phyloP scores from a whole-genome alignment of 2,888 invertebrate genomes.

The Acrobeloides nanus region DNA sequence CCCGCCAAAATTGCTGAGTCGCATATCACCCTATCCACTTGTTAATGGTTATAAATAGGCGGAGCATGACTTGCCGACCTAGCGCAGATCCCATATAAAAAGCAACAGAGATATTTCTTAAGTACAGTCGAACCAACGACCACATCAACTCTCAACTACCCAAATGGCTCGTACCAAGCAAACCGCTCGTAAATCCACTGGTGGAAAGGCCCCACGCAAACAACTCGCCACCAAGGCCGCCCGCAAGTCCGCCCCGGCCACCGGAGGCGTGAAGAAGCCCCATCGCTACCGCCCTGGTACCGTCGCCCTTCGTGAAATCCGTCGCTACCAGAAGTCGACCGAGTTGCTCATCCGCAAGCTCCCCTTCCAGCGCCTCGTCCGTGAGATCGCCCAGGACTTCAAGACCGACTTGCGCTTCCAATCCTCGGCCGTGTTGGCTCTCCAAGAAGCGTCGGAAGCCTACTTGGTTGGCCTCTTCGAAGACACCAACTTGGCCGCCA shows the following conservation, averaged over 20 bases:
- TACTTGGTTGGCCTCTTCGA: constrained; percentile 88
- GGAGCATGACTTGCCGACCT: no score
- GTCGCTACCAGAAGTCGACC: constrained; percentile 90
- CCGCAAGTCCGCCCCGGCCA: constrained; percentile 58
- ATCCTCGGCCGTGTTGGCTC: constrained; percentile 29
- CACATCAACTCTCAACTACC: no score
- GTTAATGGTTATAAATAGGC: no score
- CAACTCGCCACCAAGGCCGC: constrained; percentile 73
- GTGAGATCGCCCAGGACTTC: constrained; percentile 82
- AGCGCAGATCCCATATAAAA: no score
- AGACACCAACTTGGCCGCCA: constrained; percentile 94
- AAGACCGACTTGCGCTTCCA: constrained; percentile 31
- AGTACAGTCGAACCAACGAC: no score
- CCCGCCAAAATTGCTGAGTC: no score
- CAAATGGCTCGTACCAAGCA: constrained; percentile 99
- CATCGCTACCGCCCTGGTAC: constrained; percentile 58
- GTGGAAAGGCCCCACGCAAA: constrained; percentile 91
- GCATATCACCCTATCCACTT: no score
- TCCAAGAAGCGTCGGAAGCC: constrained; percentile 28
- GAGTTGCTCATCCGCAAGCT: constrained; percentile 88
- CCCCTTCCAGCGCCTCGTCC: constrained; percentile 84
- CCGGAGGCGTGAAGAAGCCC: constrained; percentile 77
- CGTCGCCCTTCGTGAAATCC: constrained; percentile 87
- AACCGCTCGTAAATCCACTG: constrained; percentile 90
- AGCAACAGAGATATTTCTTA: no score